These are phyloP conservation scores for Valencia hispanica DNA, from an alignment of 2,797 vertebrate species.

Conservation along the genomic window DNA sequence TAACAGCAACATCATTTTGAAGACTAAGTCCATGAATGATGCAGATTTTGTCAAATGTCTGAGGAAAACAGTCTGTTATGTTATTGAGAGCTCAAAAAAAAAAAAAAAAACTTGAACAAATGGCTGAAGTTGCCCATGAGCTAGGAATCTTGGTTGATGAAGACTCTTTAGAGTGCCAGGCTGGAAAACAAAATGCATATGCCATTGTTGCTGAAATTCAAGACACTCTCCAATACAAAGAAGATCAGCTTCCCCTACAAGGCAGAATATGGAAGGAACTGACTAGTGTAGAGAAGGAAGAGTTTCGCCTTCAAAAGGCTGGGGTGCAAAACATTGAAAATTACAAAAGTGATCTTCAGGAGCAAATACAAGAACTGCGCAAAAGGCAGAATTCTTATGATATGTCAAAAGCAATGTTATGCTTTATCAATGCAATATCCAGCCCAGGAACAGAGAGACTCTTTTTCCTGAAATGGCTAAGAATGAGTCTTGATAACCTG, in stretches of 20 bases:
- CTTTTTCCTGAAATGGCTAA: conserved; percentile 85
- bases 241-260: conserved; percentile 76
- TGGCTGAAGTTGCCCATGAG: conserved; percentile 66
- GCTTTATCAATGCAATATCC: conserved; percentile 76
- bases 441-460: conserved; percentile 57
- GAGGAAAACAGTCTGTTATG: conserved; percentile 19
- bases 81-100: conserved; percentile 24
- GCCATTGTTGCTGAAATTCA: conserved; percentile 68
- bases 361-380: conserved; percentile 48
- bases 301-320: conserved; percentile 66
- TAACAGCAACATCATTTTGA: conserved; percentile 58
- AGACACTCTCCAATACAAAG: conserved; percentile 57
- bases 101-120: conserved; percentile 64
- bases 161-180: conserved; percentile 73
- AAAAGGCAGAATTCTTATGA: conserved; percentile 63
- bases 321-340: conserved; percentile 57
- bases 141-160: conserved; percentile 79
- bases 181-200: conserved; percentile 62
- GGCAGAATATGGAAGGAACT: conserved; percentile 76
- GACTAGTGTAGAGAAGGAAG: conserved; percentile 79
- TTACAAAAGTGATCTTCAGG: conserved; percentile 65
- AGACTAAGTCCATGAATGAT: conserved; percentile 9
- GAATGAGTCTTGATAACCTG: conserved; percentile 77
- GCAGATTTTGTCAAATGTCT: conserved; percentile 62
- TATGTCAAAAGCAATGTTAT: conserved; percentile 63